A percentile compares a stretch with the other conserved stretches of the same genome.
These are phyloP conservation scores for Siniperca undulata DNA, from an alignment of 2,797 vertebrate species.

Conservation along the genomic window DNA sequence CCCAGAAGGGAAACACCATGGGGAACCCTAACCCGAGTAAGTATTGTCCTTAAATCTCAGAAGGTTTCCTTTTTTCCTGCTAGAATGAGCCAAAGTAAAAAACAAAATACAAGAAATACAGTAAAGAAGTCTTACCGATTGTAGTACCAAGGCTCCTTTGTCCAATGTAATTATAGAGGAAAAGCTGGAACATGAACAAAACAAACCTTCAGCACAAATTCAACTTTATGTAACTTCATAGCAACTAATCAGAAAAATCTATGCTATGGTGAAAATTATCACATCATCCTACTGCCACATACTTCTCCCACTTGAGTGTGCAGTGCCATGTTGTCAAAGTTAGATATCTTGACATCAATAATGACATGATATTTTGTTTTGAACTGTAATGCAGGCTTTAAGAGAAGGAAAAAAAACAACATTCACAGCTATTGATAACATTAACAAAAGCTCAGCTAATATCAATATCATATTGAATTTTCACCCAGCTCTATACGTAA, in stretches of 20 bases:
- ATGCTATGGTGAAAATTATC: neutral
- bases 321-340: too few relatives aligned
- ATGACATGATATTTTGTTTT: neutral
- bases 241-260: neutral
- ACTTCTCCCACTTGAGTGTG: neutral
- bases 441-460: too few relatives aligned
- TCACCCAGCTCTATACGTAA: too few relatives aligned
- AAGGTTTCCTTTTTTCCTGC: neutral
- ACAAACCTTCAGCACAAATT: neutral
- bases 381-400: too few relatives aligned
- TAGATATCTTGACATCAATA: neutral
- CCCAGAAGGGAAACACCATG: neutral
- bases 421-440: too few relatives aligned
- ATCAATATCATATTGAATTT: too few relatives aligned
- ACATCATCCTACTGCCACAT: neutral
- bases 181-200: constrained; percentile 75
- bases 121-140: constrained; percentile 75
- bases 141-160: constrained; percentile 80
- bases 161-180: constrained; percentile 84
- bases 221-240: neutral
- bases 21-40: neutral
- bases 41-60: neutral
- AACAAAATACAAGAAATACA: neutral
- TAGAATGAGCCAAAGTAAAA: neutral
- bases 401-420: too few relatives aligned